These are phyloP conservation scores for Thalassaphorura encarpata DNA, from an alignment of 1,140 invertebrate genomes.

Conservation along the genomic window DNA sequence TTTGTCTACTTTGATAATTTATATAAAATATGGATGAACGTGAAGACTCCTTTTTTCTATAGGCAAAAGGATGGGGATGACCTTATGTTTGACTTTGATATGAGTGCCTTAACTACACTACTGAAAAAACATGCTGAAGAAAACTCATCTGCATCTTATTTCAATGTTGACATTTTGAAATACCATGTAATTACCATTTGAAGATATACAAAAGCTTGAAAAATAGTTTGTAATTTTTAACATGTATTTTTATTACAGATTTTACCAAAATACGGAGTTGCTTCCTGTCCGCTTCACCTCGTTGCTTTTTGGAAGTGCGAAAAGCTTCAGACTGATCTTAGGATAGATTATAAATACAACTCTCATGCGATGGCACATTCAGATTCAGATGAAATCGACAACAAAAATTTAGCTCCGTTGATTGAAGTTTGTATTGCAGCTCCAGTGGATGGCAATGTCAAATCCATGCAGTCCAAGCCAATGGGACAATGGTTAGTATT, in stretches of 20 bases:
- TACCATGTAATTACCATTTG: too few relatives aligned
- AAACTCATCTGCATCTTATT: conserved; percentile 91
- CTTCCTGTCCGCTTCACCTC: conserved; percentile 78
- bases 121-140: conserved; percentile 81
- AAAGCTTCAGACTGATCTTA: conserved; percentile 71
- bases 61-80: conserved; percentile 19
- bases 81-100: conserved; percentile 72
- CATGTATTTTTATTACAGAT: too few relatives aligned
- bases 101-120: conserved; percentile 76
- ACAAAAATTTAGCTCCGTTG: too few relatives aligned
- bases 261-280: conserved; percentile 65
- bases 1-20: too few relatives aligned
- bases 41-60: too few relatives aligned
- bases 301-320: conserved; percentile 96
- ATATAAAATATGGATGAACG: too few relatives aligned
- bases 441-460: conserved; percentile 76
- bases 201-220: too few relatives aligned
- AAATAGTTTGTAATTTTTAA: too few relatives aligned
- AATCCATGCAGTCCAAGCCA: conserved; percentile 80
- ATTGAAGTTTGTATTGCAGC: too few relatives aligned
- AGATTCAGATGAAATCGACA: conserved; percentile 13
- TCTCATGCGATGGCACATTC: conserved; percentile 70
- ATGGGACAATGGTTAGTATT: conserved; percentile 78
- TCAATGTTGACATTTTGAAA: conserved; percentile 94
- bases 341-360: conserved; percentile 92